Base-by-base conservation (phyloP, 2,888 invertebrate species). In the Furcula furcula region DNA sequence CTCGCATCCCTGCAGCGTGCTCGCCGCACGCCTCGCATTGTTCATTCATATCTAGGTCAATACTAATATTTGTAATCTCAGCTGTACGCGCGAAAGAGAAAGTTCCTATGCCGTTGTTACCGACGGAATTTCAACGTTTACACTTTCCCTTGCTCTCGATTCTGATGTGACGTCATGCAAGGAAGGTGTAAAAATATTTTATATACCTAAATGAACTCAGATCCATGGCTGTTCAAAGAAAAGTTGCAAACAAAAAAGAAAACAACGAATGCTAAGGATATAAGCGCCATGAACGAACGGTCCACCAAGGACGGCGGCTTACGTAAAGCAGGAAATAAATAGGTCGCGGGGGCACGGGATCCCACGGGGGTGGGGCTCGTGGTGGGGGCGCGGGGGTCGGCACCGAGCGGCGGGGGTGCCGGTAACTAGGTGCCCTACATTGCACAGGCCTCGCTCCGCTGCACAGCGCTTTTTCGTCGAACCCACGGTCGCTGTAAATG, bases 381-480 rank as follows among this genome's bases (percentile, higher is more conserved):
- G n/a, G n/a, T n/a, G 40, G 34, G 34, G 32, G 42, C 55, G 43
- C 36, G 29, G 48, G 48, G 40, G 43, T 43, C 34, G 21, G 40
- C 39, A 48, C 31, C 35, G 39, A 46, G 46, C 31, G 45, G 26
- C 26, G 34, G 40, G 46, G 46, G 48, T 34, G 47, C 23, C 31
- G 38, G 42, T 50, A 78, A 80, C 71, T 77, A 73, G 82, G 82
- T 83, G 79, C 59, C 81, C 79, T 79, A 81, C 68, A 75, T 81
- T 59, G 60, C 63, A 65, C 38, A 32, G 55, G 46, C 23, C 40
- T 38, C 51, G 46, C 41, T 46, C 29, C 46, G 51, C 46, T 64
- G 62, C 60, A 60, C 56, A 57, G 34, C 55, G 58, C 44, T 60
- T 64, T 72, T 68, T 65, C 63, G 66, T 57, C 54, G 56, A 50